phyloP scores from a whole-genome alignment of 2,797 vertebrate genomes.

The Platyrinchus mystaceus region DNA sequence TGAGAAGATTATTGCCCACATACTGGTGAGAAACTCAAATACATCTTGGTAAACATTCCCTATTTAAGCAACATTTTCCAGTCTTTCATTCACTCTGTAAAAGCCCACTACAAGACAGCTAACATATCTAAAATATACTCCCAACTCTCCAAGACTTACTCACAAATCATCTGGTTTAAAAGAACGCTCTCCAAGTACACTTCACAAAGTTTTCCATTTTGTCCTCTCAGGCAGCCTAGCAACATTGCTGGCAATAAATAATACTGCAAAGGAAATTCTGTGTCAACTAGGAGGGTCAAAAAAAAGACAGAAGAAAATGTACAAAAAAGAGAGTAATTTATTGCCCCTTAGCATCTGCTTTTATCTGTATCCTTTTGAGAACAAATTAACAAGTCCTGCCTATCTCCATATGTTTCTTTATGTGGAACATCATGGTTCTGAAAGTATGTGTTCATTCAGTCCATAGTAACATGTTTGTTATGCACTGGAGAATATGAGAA shows the following conservation, averaged over 20 bases:
- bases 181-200: background rate
- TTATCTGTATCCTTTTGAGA: conserved; percentile 63
- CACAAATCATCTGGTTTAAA: conserved; percentile 17
- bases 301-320: conserved; percentile 55
- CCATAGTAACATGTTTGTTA: background rate
- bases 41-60: background rate
- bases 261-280: conserved; percentile 52
- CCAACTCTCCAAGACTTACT: background rate
- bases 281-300: conserved; percentile 38
- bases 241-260: conserved; percentile 60
- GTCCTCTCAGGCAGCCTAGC: conserved; percentile 42
- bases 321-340: conserved; percentile 61
- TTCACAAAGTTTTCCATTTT: conserved; percentile 47
- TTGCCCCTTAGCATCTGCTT: conserved; percentile 62
- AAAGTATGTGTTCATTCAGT: background rate
- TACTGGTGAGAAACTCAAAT: background rate
- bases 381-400: conserved; percentile 64
- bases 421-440: conserved; percentile 2
- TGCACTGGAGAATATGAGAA: conserved; percentile 2
- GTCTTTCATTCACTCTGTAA: background rate
- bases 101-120: background rate
- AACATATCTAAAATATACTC: background rate
- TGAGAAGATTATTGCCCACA: background rate
- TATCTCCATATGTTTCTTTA: conserved; percentile 39
- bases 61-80: conserved; percentile 36